These are phyloP conservation scores for Mystacornis crossleyi DNA, from an alignment of 2,113 vertebrate species.

Conservation along the genomic window DNA sequence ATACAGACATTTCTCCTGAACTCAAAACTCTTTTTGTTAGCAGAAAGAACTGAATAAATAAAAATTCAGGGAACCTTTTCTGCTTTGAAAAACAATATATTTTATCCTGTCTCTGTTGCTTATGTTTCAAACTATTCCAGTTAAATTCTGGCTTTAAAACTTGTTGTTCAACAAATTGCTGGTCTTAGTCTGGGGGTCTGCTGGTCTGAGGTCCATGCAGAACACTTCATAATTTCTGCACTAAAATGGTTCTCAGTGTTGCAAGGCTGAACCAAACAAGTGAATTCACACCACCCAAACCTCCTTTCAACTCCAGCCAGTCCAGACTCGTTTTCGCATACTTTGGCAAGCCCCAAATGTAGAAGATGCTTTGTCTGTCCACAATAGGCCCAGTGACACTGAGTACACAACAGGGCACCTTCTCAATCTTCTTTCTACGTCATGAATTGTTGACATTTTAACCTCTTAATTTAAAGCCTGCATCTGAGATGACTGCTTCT, in stretches of 20 bases:
- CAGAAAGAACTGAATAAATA: not conserved
- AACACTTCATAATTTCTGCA: not conserved
- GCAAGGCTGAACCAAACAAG: not conserved
- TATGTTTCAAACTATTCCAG: not conserved
- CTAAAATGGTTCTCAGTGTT: not conserved
- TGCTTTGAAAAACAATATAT: not conserved
- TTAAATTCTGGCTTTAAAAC: not conserved
- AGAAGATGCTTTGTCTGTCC: not conserved
- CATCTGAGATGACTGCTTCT: not conserved
- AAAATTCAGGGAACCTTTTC: not conserved
- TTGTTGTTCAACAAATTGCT: not conserved
- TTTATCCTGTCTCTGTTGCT: not conserved
- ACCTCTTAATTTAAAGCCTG: not conserved
- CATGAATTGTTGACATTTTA: not conserved
- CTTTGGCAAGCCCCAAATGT: not conserved
- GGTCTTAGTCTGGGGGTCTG: not conserved
- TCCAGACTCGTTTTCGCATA: not conserved
- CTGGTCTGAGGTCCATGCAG: not conserved
- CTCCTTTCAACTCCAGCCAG: not conserved
- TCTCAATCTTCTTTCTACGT: not conserved
- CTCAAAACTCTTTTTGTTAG: not conserved
- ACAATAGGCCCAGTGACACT: not conserved
- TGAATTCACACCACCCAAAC: not conserved
- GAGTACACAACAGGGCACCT: not conserved
- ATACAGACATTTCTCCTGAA: not conserved